These are phyloP conservation scores for Strigops habroptila DNA, from an alignment of 2,113 vertebrate genomes.

Conservation along the genomic window DNA sequence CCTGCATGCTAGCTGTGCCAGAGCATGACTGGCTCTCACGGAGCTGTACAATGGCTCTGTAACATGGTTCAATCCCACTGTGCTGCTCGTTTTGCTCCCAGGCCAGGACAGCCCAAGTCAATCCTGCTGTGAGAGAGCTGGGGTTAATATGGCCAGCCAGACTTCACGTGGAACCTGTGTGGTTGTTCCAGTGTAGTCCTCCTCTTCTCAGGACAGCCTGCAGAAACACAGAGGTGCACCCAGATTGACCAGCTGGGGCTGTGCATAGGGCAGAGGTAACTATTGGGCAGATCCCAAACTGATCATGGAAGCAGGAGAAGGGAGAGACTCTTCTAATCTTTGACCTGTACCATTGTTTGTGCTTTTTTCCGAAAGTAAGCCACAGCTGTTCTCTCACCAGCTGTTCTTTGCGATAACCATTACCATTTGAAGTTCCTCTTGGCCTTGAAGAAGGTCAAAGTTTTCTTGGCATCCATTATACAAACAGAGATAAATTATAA, in stretches of 20 bases:
- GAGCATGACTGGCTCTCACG: background rate
- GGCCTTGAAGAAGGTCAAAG: background rate
- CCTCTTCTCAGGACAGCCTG: background rate
- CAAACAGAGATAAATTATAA: background rate
- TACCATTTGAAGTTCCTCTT: background rate
- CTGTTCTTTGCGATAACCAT: background rate
- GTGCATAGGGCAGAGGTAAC: background rate
- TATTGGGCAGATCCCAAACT: background rate
- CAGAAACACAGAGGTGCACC: background rate
- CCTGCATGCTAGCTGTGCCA: background rate
- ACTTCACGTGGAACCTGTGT: background rate
- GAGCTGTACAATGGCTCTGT: background rate
- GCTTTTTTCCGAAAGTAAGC: background rate
- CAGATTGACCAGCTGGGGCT: background rate
- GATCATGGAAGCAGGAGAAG: background rate
- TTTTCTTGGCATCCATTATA: background rate
- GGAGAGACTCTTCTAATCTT: slow-evolving; percentile 8
- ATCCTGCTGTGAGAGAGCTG: background rate
- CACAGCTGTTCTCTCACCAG: background rate
- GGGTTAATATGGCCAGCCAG: background rate
- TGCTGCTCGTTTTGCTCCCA: background rate
- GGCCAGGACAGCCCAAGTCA: background rate
- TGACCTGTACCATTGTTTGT: background rate
- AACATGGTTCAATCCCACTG: background rate
- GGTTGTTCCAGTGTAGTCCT: background rate